A percentile compares a stretch with the other conserved stretches of the same genome.
Conservation (phyloP, 2,113 vertebrate genomes). For the Rhea americana region DNA sequence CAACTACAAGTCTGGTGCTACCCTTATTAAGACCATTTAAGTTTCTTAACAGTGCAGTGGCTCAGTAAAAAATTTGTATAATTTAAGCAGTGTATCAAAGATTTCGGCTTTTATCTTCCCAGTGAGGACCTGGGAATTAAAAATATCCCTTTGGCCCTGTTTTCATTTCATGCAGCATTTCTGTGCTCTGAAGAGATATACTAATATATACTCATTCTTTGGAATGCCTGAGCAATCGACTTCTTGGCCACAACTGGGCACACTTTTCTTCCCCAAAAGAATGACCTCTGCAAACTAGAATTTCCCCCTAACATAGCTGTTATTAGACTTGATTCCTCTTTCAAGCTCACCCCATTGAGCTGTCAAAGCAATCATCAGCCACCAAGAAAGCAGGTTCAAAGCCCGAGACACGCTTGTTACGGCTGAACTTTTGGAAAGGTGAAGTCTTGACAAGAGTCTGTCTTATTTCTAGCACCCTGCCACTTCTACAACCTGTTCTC, state of each 20-base stretch:
- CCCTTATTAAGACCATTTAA: background rate
- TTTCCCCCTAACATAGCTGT: background rate
- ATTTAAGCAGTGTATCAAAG: slow-evolving; percentile 32
- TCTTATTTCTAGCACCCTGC: slow-evolving; percentile 25
- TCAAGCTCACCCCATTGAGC: background rate
- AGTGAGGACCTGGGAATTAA: background rate
- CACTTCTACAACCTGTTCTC: background rate
- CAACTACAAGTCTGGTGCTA: background rate
- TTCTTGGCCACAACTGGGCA: background rate
- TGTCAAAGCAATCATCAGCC: background rate
- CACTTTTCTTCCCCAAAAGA: background rate
- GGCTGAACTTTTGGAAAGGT: background rate
- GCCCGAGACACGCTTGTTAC: background rate
- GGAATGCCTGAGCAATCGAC: background rate
- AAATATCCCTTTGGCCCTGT: background rate
- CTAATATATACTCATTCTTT: background rate
- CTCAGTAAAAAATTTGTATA: background rate
- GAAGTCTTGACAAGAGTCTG: slow-evolving; percentile 16
- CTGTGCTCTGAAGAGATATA: background rate
- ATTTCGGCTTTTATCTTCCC: slow-evolving; percentile 16
- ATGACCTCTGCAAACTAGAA: background rate
- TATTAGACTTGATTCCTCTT: background rate
- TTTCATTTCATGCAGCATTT: background rate
- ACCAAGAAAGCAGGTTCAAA: slow-evolving; percentile 5
- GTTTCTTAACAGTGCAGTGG: background rate